Evolutionary conservation across 2,113 vertebrate genomes (phyloP), one percentile per base, ranked within the genome.

Genomic region (Anoplopoma fimbria): DNA sequence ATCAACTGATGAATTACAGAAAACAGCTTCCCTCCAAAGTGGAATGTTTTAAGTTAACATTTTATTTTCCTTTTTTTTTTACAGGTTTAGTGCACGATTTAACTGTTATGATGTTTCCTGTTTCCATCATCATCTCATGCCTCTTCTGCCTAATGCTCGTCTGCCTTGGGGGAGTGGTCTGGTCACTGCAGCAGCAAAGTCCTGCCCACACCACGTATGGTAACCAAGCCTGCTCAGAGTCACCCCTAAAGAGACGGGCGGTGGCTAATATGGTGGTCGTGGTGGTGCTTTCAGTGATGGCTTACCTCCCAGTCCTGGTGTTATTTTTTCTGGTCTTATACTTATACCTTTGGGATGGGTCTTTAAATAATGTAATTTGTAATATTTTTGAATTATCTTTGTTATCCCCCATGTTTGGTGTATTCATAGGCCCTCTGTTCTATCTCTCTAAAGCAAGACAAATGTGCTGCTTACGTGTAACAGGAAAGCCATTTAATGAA

Each of bases 381-480:
- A 0, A 21, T 0, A 2, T 80, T 3, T 63, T 75, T 1, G 45
- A 89, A 7, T 4, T 63, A 4, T 49, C 13, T 7, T 0, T n/a
- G 4, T 33, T 88, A 0, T 82, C 91, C 36, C 93, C 92, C 0
- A 76, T 27, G 25, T 69, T 91, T 1, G 93, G 93, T 3, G 60
- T 91, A 1, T 81, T 91, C 62, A 92, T 94, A 1, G 92, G 89
- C 1, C 93, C 92, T 1, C 31, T 91, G 21, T 93, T 95, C 75
- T 95, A 92, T 75, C 64, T 92, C 10, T 82, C 89, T 9, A 91
- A 84, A 58, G 69, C 79, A 14, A 90, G 19, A 77, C 77, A 90
- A 83, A 47, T 88, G 14, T 34, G 81, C 42, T 84, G 78, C 21
- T n/a, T 42, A 1, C 1, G 23, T 4, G 9, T 5, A 13, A 57